phyloP scores from a whole-genome alignment of 2,888 invertebrate genomes.

The Agrotis ipsilon region DNA sequence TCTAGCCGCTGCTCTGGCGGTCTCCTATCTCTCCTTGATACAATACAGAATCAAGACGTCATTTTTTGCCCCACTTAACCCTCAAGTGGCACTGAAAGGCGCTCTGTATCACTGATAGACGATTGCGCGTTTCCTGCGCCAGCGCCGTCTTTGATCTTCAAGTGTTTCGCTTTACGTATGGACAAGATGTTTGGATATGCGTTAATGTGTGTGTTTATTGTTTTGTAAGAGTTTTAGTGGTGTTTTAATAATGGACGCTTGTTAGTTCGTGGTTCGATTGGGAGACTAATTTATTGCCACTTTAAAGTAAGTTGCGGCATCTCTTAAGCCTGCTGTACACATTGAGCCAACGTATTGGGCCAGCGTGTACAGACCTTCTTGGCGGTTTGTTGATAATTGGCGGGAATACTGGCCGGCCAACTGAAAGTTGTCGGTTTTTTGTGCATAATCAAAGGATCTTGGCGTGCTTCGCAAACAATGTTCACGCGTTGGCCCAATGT shows the following conservation, averaged over 20 bases:
- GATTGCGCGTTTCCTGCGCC: slow-evolving; percentile 61
- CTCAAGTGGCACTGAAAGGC: slow-evolving; percentile 63
- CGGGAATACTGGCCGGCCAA: too few species aligned
- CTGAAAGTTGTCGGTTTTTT: too few species aligned
- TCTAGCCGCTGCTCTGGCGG: slow-evolving; percentile 3
- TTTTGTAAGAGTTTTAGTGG: slow-evolving; percentile 38
- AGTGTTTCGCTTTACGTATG: slow-evolving; percentile 61
- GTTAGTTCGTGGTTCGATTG: slow-evolving; percentile 12
- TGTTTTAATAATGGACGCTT: slow-evolving; percentile 19
- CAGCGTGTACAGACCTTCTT: too few species aligned
- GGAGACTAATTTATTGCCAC: slow-evolving; percentile 11
- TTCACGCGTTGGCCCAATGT: too few species aligned
- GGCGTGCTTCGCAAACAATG: too few species aligned
- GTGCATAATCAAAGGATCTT: too few species aligned
- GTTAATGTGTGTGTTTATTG: slow-evolving; percentile 53
- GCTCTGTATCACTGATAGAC: slow-evolving; percentile 59
- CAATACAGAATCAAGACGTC: slow-evolving; percentile 58
- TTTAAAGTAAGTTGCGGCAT: not conserved
- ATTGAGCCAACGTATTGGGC: too few species aligned
- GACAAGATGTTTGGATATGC: slow-evolving; percentile 52
- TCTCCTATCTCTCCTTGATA: slow-evolving; percentile 37
- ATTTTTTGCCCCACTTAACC: slow-evolving; percentile 57
- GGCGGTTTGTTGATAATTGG: too few species aligned
- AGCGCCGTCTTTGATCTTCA: slow-evolving; percentile 63
- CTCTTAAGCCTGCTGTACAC: too few species aligned